Base-by-base conservation (phyloP, 2,113 vertebrate genomes). In the Chitala chitala region DNA sequence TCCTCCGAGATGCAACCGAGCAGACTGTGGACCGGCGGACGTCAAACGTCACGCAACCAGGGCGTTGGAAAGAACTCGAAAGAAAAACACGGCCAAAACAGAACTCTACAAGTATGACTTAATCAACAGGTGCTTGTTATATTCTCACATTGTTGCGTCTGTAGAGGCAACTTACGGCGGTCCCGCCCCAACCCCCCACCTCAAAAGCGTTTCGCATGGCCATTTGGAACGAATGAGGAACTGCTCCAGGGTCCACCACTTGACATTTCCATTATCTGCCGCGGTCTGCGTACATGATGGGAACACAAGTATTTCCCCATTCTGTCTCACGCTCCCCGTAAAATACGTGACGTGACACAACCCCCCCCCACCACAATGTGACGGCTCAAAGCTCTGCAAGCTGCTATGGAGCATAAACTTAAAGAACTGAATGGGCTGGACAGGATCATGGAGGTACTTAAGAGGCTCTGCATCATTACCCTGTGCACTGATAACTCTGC, bases 231-330 rank as follows among this genome's bases (percentile, higher is more conserved):
- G 40, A 46, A 26, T n/a, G n/a, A 68, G 64, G 22, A 13, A 22
- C 4, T 22, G n/a, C 13, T 24, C 5, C n/a, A 46, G 64, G 22
- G 22, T 22, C 29, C 20, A 17, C 64, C 64, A 10, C 42, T 68
- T 26, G 22, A 68, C 42, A 24, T 68, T 68, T 29, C 64, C 64
- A 68, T 68, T 68, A 68, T 68, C 64, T 46, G n/a, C 38, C 12
- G 40, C 10, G 10, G n/a, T 66, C 64, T 29, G 46, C 13, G 5
- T 26, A 24, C 64, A 48, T 10, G 42, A 68, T 29, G 42, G 9
- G 24, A n/a, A 42, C 12, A 38, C 40, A 42, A 42, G 24, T 42
- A 22, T 42, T 48, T 33, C 33, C 33, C n/a, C 3, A 6, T 13
- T 12, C 4, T 31, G 6, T 12, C 56, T 17, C 15, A 46, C 42